A percentile compares a stretch with the other conserved stretches of the same genome.
These are phyloP conservation scores for Paralichthys olivaceus DNA, from an alignment of 2,113 vertebrate genomes.

Conservation along the genomic window DNA sequence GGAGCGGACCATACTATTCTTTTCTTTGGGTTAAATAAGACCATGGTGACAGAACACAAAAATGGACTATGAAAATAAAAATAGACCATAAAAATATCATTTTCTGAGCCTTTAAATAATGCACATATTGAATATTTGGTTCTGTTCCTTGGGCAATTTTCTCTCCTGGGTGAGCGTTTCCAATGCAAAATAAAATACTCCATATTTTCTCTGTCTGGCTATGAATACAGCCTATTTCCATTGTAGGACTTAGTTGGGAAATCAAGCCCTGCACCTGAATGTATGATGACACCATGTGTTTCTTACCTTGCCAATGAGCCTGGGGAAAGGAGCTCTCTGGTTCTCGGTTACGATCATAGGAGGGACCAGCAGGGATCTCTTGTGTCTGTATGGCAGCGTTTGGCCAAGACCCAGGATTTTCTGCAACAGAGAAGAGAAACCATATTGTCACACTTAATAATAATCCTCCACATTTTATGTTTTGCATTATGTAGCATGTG, in stretches of 20 bases:
- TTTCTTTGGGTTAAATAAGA: background rate
- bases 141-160: background rate
- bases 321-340: constrained; percentile 92
- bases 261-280: background rate
- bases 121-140: constrained; percentile 5
- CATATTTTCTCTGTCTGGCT: background rate
- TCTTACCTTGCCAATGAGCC: constrained; percentile 91
- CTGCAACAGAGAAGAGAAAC: constrained; percentile 73
- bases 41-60: background rate
- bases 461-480: background rate
- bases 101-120: background rate
- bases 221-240: background rate
- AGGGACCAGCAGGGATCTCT: constrained; percentile 91
- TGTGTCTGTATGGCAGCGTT: constrained; percentile 84
- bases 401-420: constrained; percentile 86
- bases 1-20: background rate
- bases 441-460: background rate
- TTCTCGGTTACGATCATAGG: constrained; percentile 92
- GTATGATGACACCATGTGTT: background rate
- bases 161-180: background rate
- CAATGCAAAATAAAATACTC: background rate
- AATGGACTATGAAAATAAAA: background rate
- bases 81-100: background rate
- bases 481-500: background rate
- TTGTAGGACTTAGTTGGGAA: background rate